phyloP scores from a whole-genome alignment of 2,888 invertebrate species.

The Dasypogon diadema region DNA sequence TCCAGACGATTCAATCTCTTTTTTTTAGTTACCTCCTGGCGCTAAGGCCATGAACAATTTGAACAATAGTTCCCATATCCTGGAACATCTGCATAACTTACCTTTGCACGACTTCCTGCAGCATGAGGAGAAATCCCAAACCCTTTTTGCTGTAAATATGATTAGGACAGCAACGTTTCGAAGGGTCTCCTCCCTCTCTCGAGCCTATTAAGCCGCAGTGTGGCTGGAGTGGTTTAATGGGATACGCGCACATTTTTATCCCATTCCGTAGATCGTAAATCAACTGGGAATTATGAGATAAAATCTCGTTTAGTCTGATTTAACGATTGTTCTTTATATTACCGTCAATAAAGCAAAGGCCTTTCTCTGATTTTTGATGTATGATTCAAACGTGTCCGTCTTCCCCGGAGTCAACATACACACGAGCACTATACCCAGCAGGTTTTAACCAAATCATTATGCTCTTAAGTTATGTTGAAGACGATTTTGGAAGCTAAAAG shows the following conservation, averaged over 20 bases:
- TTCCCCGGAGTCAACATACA: not conserved
- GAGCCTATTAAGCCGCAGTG: not conserved
- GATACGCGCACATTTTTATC: not conserved
- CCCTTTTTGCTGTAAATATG: slow-evolving; percentile 13
- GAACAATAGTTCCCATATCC: slow-evolving; percentile 40
- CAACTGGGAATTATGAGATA: slow-evolving; percentile 52
- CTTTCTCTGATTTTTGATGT: slow-evolving; percentile 37
- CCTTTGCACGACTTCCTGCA: slow-evolving; percentile 33
- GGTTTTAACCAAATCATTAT: too few relatives aligned
- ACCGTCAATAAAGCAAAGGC: slow-evolving; percentile 37
- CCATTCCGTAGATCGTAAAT: slow-evolving; percentile 46
- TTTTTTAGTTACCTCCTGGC: slow-evolving; percentile 9
- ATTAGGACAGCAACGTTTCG: slow-evolving; percentile 5
- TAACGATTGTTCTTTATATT: slow-evolving; percentile 37
- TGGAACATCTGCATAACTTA: slow-evolving; percentile 42
- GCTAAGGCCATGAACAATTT: slow-evolving; percentile 14
- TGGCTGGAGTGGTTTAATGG: not conserved
- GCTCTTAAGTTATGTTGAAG: too few relatives aligned
- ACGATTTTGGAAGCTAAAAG: too few relatives aligned
- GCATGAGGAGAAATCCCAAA: slow-evolving; percentile 5
- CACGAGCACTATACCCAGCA: not conserved
- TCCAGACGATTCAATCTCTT: slow-evolving; percentile 46
- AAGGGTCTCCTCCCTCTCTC: not conserved
- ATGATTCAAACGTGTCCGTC: not conserved
- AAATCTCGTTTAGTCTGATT: slow-evolving; percentile 49